Base-by-base conservation (phyloP, 2,888 invertebrate genomes). In the Parochlus steinenii region DNA sequence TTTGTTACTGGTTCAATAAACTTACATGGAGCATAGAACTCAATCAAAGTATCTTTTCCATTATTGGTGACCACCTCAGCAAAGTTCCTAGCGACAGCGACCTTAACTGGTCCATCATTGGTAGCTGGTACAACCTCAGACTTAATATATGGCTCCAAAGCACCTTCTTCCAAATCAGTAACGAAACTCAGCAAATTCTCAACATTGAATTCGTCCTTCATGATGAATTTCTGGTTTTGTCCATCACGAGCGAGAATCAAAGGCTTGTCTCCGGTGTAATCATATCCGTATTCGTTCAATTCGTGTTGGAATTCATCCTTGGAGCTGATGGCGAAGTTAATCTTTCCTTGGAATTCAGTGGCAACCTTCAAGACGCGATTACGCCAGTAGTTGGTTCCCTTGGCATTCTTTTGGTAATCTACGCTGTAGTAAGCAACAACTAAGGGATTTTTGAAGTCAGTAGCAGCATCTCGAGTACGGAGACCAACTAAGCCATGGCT, bases 371-470 rank as follows among this genome's bases (percentile, higher is more conserved):
- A 70, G 33, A 95, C 76, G 45, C 95, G 75, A 63, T 95, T 95
- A 49, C 93, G 79, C 95, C 97, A 98, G 67, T 98, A 98, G 64
- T 98, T 95, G 34, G 95, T 93, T 31, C 90, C 97, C 62, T 99
- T 99, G 16, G 80, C 69, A 59, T 98, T 97, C 65, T 93, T 97
- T 18, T 76, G 70, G 52, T 98, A 98, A 61, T 99, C 97, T 8
- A 98, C 92, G 45, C 67, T 70, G 59, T 79, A 99, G 62, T 87
- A 98, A 18, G 83, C 95, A 36, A 89, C 77, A 27, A 97, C 70
- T 41, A 90, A 59, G 2, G 98, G 97, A 52, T 78, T 79, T 48
- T 69, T 70, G 66, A 97, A 97, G 49, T 93, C 87, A 35, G 69
- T 71, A 4, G 69, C 62, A 52, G 83, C 86, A 47, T 87, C 86